phyloP scores from a whole-genome alignment of 1,140 invertebrate genomes.

The Aphaenogaster floridana region DNA sequence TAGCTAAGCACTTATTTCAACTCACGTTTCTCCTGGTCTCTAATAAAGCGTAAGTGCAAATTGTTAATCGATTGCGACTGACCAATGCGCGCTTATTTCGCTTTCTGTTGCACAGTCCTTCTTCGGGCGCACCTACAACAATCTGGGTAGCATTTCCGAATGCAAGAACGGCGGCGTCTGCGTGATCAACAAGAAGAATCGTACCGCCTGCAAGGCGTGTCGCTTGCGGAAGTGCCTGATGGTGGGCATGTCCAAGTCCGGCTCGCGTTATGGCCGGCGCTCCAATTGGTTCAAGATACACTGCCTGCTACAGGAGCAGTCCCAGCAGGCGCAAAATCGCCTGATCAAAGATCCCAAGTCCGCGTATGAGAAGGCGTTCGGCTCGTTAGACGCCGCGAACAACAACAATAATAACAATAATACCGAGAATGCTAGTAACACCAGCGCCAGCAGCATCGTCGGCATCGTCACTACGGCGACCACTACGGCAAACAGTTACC shows the following conservation, averaged over 20 bases:
- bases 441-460: slow-evolving; percentile 84
- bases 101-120: slow-evolving; percentile 91
- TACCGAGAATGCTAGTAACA: slow-evolving; percentile 78
- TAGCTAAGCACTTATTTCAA: background rate
- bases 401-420: slow-evolving; percentile 82
- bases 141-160: slow-evolving; percentile 95
- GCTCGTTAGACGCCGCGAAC: slow-evolving; percentile 83
- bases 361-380: slow-evolving; percentile 82
- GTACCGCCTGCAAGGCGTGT: slow-evolving; percentile 98
- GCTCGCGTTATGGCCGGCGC: slow-evolving; percentile 94
- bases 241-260: slow-evolving; percentile 98
- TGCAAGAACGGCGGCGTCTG: slow-evolving; percentile 97
- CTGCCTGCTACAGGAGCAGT: slow-evolving; percentile 93
- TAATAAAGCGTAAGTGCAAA: slow-evolving; percentile 25
- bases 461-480: slow-evolving; percentile 82
- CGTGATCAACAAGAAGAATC: slow-evolving; percentile 97
- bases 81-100: slow-evolving; percentile 49
- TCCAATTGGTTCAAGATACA: slow-evolving; percentile 98
- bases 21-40: background rate
- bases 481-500: slow-evolving; percentile 80
- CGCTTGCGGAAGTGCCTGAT: slow-evolving; percentile 95
- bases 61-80: slow-evolving; percentile 38
- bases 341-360: slow-evolving; percentile 81
- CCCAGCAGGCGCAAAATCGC: slow-evolving; percentile 85
- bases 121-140: slow-evolving; percentile 98